These are phyloP conservation scores for Orussus abietinus DNA, from an alignment of 1,140 invertebrate genomes.

Conservation along the genomic window DNA sequence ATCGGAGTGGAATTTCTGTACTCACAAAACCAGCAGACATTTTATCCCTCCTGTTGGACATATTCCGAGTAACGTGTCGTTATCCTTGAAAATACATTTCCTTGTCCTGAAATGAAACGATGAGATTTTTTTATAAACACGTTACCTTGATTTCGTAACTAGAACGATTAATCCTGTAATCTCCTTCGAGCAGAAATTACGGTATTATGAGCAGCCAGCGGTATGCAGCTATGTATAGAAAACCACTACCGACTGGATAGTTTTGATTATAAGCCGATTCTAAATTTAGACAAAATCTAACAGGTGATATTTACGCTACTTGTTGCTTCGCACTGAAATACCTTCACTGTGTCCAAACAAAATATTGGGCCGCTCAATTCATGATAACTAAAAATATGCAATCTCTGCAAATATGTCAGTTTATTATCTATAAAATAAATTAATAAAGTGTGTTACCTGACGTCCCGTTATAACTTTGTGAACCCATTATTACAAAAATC, in stretches of 20 bases:
- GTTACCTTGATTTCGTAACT: not conserved
- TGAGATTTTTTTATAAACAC: not conserved
- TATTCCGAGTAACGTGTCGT: conserved; percentile 14
- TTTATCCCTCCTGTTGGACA: conserved; percentile 36
- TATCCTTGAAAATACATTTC: conserved; percentile 19
- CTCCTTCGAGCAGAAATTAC: not conserved
- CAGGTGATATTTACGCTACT: conserved; percentile 9
- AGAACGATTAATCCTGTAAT: not conserved
- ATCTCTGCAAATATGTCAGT: not conserved
- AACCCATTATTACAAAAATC: too few species aligned
- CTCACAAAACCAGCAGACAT: conserved; percentile 31
- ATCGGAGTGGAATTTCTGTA: conserved; percentile 10
- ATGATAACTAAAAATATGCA: not conserved
- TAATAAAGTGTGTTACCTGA: not conserved
- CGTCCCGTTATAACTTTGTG: not conserved
- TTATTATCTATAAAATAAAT: not conserved
- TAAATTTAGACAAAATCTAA: conserved; percentile 8
- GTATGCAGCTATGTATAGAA: not conserved
- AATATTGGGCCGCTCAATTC: not conserved
- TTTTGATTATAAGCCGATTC: not conserved
- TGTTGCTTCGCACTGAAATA: not conserved
- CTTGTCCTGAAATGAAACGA: conserved; percentile 1
- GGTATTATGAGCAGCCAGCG: not conserved
- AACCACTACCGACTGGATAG: not conserved
- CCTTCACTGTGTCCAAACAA: not conserved